Percentiles rank a stretch among this genome's conserved stretches.
These are phyloP conservation scores for Apeira syringaria DNA, from an alignment of 2,888 invertebrate genomes.

Conservation along the genomic window DNA sequence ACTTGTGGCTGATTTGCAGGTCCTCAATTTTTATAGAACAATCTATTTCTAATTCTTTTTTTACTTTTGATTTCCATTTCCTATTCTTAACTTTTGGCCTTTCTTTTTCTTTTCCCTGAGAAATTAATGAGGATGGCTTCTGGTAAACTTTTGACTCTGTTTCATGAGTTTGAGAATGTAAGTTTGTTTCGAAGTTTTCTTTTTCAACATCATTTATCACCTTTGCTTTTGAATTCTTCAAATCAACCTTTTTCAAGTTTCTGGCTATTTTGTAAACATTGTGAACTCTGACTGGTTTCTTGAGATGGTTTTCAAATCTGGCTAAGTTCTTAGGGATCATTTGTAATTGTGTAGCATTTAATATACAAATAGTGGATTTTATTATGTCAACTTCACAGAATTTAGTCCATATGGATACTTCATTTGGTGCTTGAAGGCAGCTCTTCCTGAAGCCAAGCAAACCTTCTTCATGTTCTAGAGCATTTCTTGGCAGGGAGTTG, in stretches of 20 bases:
- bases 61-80: conserved; percentile 75
- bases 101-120: conserved; percentile 28
- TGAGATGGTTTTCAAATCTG: conserved; percentile 93
- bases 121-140: no score
- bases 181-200: conserved; percentile 25
- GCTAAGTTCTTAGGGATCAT: conserved; percentile 87
- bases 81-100: conserved; percentile 59
- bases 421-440: conserved; percentile 92
- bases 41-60: conserved; percentile 62
- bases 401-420: conserved; percentile 94
- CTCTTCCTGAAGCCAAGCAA: conserved; percentile 91
- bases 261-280: conserved; percentile 91
- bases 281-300: conserved; percentile 92
- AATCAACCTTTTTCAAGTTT: conserved; percentile 69
- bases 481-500: conserved; percentile 32
- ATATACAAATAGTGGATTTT: conserved; percentile 77
- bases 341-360: conserved; percentile 37
- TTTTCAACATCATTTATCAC: neutral
- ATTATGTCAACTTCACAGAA: conserved; percentile 95
- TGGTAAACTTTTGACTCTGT: no score
- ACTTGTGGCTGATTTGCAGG: conserved; percentile 86
- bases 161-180: conserved; percentile 19
- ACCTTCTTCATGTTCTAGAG: conserved; percentile 65
- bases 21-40: conserved; percentile 74
- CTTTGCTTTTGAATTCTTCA: conserved; percentile 30